These are phyloP conservation scores for Porites rus DNA, from an alignment of 92 coral and sea anemone genomes.

Conservation along the genomic window DNA sequence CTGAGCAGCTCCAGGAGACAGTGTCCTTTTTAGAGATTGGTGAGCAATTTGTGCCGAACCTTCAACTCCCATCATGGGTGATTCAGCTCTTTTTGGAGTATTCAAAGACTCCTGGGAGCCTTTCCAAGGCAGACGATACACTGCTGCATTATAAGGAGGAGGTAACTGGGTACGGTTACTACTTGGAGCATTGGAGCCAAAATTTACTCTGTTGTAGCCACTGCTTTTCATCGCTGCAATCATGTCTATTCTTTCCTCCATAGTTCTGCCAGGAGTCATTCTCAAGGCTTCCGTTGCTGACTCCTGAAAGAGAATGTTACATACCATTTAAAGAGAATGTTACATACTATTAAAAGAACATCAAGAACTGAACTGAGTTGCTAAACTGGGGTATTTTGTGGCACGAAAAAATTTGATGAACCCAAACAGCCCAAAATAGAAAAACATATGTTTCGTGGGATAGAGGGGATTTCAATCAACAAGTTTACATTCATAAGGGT, in stretches of 20 bases:
- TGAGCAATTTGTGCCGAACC: constrained; percentile 14
- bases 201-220: constrained; percentile 43
- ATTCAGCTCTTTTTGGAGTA: constrained; percentile 78
- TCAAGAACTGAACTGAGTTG: neutral
- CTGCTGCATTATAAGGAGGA: constrained; percentile 83
- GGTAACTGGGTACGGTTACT: constrained; percentile 69
- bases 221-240: constrained; percentile 48
- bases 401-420: neutral
- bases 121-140: constrained; percentile 80
- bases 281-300: constrained; percentile 73
- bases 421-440: neutral
- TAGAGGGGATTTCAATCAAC: constrained; percentile 23
- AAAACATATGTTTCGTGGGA: constrained; percentile 1
- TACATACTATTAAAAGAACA: neutral
- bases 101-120: constrained; percentile 84
- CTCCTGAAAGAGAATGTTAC: constrained; percentile 53
- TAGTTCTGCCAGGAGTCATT: constrained; percentile 74
- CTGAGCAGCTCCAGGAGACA: constrained; percentile 44
- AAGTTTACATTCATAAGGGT: constrained; percentile 21
- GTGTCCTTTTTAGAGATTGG: constrained; percentile 46
- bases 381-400: neutral
- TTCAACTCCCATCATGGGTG: constrained; percentile 63
- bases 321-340: neutral
- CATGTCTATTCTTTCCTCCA: constrained; percentile 77
- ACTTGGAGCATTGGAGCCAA: constrained; percentile 46